Percentiles rank a stretch among this genome's conserved stretches.
Conservation (phyloP, 2,888 invertebrate genomes). For the Epiblema foenella region DNA sequence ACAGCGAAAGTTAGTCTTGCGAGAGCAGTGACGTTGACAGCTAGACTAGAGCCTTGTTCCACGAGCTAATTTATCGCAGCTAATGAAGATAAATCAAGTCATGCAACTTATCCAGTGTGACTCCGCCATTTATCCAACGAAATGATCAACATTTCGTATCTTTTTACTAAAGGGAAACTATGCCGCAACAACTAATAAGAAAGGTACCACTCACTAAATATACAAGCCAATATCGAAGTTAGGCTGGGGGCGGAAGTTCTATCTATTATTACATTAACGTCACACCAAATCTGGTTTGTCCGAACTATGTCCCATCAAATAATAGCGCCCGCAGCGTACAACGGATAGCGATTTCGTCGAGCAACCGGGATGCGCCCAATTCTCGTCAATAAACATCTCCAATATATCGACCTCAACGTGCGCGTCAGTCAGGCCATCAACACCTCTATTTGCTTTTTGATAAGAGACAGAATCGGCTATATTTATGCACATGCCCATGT, state of each 20-base stretch:
- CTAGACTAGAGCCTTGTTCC: constrained; percentile 31
- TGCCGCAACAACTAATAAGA: constrained; percentile 22
- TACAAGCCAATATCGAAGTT: constrained; percentile 43
- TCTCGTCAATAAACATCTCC: constrained; percentile 82
- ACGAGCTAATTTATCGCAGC: constrained; percentile 26
- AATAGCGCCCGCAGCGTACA: constrained; percentile 69
- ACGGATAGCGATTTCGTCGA: constrained; percentile 80
- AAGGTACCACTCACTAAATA: constrained; percentile 28
- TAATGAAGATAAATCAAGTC: constrained; percentile 31
- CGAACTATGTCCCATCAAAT: constrained; percentile 72
- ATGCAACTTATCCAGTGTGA: constrained; percentile 13
- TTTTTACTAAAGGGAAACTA: constrained; percentile 9
- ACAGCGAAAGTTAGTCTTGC: constrained; percentile 14
- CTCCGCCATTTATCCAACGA: constrained; percentile 9
- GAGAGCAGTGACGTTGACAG: constrained; percentile 27
- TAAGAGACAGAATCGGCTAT: constrained; percentile 70
- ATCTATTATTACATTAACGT: constrained; percentile 66
- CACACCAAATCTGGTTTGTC: constrained; percentile 66
- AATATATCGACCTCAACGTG: constrained; percentile 72
- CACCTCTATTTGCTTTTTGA: constrained; percentile 62
- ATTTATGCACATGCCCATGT: constrained; percentile 62
- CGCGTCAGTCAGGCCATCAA: constrained; percentile 63
- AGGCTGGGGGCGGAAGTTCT: constrained; percentile 60
- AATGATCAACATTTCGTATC: constrained; percentile 20
- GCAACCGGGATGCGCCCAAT: constrained; percentile 84